These are phyloP conservation scores for Scomber colias DNA, from an alignment of 2,113 vertebrate genomes.

Conservation along the genomic window DNA sequence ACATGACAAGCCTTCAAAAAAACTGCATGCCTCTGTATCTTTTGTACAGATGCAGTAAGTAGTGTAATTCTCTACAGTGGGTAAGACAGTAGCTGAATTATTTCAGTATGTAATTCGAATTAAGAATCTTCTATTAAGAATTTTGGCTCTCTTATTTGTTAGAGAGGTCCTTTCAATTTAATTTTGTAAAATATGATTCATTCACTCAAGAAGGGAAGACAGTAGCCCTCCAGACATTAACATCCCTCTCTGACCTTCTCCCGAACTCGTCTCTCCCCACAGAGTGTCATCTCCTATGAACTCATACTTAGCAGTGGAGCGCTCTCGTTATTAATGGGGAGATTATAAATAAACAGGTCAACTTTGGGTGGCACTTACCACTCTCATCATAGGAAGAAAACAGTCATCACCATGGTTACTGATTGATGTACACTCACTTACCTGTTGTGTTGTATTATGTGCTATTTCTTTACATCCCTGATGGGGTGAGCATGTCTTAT, in stretches of 20 bases:
- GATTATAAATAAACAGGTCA: conserved; percentile 58
- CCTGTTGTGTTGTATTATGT: background rate
- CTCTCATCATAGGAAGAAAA: conserved; percentile 22
- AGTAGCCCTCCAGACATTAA: conserved; percentile 1
- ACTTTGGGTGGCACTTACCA: conserved; percentile 30
- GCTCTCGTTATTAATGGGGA: conserved; percentile 35
- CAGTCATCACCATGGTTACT: conserved; percentile 57
- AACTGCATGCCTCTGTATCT: conserved; percentile 1
- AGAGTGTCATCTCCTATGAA: conserved; percentile 26
- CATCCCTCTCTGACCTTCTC: conserved; percentile 15
- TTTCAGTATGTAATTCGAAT: conserved; percentile 39
- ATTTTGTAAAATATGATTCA: conserved; percentile 39
- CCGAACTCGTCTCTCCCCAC: background rate
- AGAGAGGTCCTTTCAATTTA: conserved; percentile 20
- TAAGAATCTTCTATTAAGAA: conserved; percentile 29
- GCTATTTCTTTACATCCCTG: background rate
- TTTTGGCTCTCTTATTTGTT: conserved; percentile 27
- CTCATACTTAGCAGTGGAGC: conserved; percentile 14
- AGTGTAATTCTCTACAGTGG: conserved; percentile 28
- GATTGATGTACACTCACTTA: conserved; percentile 9
- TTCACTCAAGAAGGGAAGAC: conserved; percentile 23
- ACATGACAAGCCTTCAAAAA: background rate
- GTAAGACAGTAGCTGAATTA: conserved; percentile 32
- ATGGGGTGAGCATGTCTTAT: background rate
- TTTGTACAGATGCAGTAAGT: conserved; percentile 37